Evolutionary conservation across 2,888 invertebrate genomes (phyloP).

Genomic region (Lypha dubia): DNA sequence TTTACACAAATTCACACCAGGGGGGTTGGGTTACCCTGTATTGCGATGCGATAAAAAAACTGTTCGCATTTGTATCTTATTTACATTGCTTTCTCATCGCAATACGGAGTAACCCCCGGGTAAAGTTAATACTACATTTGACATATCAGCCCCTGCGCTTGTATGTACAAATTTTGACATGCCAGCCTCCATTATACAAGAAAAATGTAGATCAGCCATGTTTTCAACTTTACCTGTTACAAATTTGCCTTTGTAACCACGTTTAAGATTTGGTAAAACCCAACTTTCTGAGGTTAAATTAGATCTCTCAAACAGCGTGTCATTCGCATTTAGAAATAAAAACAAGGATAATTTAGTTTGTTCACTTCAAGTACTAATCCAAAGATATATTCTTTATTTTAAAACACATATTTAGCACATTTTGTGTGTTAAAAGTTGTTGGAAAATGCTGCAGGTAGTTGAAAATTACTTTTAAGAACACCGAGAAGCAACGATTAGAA

Average conservation of each 20-base stretch:
- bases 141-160: no score
- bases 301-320: not conserved
- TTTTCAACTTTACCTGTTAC: no score
- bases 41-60: not conserved
- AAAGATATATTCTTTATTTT: constrained; percentile 73
- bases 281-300: not conserved
- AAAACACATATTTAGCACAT: constrained; percentile 64
- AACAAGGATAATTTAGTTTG: constrained; percentile 51
- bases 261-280: no score
- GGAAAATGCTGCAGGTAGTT: constrained; percentile 27
- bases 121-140: no score
- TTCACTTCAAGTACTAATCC: constrained; percentile 72
- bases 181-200: no score
- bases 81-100: no score
- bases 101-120: no score
- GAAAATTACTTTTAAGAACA: not conserved
- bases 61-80: no score
- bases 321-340: not conserved
- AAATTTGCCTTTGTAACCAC: no score
- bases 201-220: no score
- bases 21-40: not conserved
- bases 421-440: constrained; percentile 46
- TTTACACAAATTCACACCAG: no score
- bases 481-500: constrained; percentile 64
- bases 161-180: no score